These are phyloP conservation scores for Sterrhoptilus dennistouni DNA, from an alignment of 2,113 vertebrate genomes.

Conservation along the genomic window DNA sequence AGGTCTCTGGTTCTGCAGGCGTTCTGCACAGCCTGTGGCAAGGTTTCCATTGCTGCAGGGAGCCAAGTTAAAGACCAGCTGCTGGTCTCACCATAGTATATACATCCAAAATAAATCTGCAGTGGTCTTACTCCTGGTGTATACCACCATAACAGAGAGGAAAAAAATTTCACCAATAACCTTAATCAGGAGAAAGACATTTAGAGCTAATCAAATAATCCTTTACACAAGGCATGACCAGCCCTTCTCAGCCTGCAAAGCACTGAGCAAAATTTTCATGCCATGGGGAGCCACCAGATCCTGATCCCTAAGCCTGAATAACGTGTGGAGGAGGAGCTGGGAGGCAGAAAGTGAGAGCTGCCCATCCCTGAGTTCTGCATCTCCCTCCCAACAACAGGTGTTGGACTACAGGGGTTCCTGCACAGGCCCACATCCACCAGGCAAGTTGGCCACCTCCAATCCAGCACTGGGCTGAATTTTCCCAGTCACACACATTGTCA, in stretches of 20 bases:
- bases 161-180: background rate
- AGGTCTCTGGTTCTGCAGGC: background rate
- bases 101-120: background rate
- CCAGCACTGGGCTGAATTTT: background rate
- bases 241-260: background rate
- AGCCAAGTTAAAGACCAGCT: background rate
- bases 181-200: background rate
- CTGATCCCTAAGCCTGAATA: background rate
- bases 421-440: background rate
- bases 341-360: background rate
- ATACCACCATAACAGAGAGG: background rate
- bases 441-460: rapidly evolving
- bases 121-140: background rate
- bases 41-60: background rate
- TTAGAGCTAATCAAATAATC: background rate
- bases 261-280: background rate
- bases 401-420: background rate
- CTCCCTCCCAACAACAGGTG: rapidly evolving
- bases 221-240: background rate
- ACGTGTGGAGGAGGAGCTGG: background rate
- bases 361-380: background rate
- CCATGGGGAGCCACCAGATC: background rate
- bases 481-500: background rate
- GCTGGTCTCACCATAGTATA: background rate
- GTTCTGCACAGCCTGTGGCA: background rate